Conservation (phyloP, 2,113 vertebrate genomes). For the Perognathus longimembris region DNA sequence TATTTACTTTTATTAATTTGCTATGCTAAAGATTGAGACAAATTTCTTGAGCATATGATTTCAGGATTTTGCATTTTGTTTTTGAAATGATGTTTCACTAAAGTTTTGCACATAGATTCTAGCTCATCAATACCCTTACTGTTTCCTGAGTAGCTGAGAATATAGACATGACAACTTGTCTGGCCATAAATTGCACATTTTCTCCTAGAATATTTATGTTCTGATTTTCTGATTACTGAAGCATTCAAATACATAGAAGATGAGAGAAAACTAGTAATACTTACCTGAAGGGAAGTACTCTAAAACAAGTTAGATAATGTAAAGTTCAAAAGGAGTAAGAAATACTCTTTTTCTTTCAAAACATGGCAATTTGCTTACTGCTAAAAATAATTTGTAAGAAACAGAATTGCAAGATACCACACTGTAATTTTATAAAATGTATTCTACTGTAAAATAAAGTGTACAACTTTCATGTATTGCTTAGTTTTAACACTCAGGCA, state of each 20-base stretch:
- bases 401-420: background rate
- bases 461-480: too few species aligned
- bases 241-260: background rate
- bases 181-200: background rate
- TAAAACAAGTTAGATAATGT: background rate
- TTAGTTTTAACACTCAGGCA: too few species aligned
- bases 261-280: background rate
- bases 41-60: too few species aligned
- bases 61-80: too few species aligned
- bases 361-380: background rate
- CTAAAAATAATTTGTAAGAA: background rate
- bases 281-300: background rate
- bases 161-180: too few species aligned
- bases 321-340: background rate
- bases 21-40: background rate
- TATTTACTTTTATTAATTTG: too few species aligned
- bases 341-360: background rate
- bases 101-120: too few species aligned
- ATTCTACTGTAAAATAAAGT: too few species aligned
- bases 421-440: background rate
- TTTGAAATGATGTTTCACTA: too few species aligned
- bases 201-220: background rate
- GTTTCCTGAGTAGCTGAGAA: too few species aligned
- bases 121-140: too few species aligned
- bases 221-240: background rate